Conservation (phyloP, 2,888 invertebrate genomes). For the Pantelozetes paolii region DNA sequence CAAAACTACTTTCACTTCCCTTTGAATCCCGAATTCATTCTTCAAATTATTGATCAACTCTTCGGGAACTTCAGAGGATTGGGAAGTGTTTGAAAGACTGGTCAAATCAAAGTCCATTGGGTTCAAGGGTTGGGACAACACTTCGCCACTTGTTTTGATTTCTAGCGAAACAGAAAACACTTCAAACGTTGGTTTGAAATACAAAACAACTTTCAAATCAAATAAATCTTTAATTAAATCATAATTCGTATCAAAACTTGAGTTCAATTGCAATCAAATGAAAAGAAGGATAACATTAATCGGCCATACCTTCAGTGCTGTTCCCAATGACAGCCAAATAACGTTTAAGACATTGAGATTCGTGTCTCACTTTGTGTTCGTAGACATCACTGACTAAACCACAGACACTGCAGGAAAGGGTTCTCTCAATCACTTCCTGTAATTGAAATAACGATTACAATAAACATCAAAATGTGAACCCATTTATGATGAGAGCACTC, state of each 20-base stretch:
- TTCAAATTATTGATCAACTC: constrained; percentile 1
- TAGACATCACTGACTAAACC: constrained; percentile 36
- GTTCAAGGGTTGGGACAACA: background rate
- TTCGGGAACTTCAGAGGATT: constrained; percentile 24
- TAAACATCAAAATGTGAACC: too few relatives aligned
- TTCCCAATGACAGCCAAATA: constrained; percentile 32
- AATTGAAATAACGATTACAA: background rate
- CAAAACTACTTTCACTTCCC: constrained; percentile 23
- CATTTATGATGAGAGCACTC: too few relatives aligned
- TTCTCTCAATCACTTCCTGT: constrained; percentile 38
- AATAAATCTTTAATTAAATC: too few relatives aligned
- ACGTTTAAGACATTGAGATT: constrained; percentile 18
- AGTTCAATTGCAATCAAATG: background rate
- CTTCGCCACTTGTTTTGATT: background rate
- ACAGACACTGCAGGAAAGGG: constrained; percentile 38
- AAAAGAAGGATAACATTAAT: background rate
- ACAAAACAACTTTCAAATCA: too few relatives aligned
- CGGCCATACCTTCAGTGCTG: constrained; percentile 25
- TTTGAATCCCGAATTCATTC: constrained; percentile 18
- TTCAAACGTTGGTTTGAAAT: too few relatives aligned
- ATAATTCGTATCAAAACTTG: too few relatives aligned
- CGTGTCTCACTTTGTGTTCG: constrained; percentile 37
- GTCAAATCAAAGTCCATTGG: constrained; percentile 24
- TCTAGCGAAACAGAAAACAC: background rate
- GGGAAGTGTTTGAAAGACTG: constrained; percentile 21